These are phyloP conservation scores for Ichneumon xanthorius DNA, from an alignment of 2,888 invertebrate species.

Conservation along the genomic window DNA sequence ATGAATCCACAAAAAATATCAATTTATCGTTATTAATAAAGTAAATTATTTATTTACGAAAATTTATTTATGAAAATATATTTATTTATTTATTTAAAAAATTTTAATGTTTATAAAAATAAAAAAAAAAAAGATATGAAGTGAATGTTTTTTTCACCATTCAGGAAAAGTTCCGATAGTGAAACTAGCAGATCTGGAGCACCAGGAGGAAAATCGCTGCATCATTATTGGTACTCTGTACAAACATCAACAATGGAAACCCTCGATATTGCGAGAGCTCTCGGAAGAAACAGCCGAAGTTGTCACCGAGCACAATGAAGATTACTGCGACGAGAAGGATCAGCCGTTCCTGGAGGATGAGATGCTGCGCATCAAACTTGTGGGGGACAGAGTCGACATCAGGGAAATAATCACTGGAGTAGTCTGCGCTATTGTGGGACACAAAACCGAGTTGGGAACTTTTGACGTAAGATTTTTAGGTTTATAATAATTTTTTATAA, in stretches of 20 bases:
- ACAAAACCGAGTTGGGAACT: conserved; percentile 79
- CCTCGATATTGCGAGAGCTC: conserved; percentile 96
- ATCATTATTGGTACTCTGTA: conserved; percentile 96
- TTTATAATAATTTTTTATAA: neutral
- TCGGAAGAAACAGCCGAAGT: conserved; percentile 95
- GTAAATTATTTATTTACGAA: neutral
- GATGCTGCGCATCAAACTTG: conserved; percentile 93
- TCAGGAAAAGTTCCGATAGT: conserved; percentile 82
- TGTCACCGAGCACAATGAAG: conserved; percentile 89
- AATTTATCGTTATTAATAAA: neutral
- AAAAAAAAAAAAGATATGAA: too few species aligned
- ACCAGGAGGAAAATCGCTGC: conserved; percentile 90
- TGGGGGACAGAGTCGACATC: conserved; percentile 88
- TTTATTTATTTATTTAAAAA: conserved; percentile 6
- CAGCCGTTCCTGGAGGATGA: conserved; percentile 96
- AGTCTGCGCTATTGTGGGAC: conserved; percentile 92
- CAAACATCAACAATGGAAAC: conserved; percentile 96
- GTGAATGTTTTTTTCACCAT: neutral
- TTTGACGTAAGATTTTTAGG: conserved; percentile 75
- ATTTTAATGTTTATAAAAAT: conserved; percentile 3
- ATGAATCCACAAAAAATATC: conserved; percentile 14
- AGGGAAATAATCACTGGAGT: conserved; percentile 93
- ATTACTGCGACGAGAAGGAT: conserved; percentile 94
- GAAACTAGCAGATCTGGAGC: conserved; percentile 90
- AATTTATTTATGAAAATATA: neutral